These are phyloP conservation scores for Torymus aiolomorphi DNA, from an alignment of 2,888 invertebrate species.

Conservation along the genomic window DNA sequence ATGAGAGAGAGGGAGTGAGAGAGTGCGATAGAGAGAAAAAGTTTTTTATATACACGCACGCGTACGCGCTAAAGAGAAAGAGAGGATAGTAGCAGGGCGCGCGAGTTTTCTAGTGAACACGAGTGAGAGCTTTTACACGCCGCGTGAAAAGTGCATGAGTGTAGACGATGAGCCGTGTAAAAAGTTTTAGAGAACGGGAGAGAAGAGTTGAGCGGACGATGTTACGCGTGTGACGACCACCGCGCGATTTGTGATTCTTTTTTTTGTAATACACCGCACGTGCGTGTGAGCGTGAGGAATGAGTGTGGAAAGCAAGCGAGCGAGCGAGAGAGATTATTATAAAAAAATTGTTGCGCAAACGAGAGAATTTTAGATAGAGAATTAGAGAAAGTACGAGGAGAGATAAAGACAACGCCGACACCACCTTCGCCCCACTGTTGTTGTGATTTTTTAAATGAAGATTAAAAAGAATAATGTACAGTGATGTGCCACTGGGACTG, in stretches of 20 bases:
- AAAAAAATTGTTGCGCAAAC: background rate
- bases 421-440: constrained; percentile 74
- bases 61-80: background rate
- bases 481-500: constrained; percentile 75
- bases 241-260: constrained; percentile 1
- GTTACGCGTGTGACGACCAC: background rate
- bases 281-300: background rate
- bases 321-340: background rate
- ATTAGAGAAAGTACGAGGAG: background rate
- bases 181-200: background rate
- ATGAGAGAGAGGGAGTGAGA: constrained; percentile 40
- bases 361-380: constrained; percentile 15
- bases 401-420: constrained; percentile 60
- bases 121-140: background rate
- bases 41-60: constrained; percentile 1
- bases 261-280: constrained; percentile 35
- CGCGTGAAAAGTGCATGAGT: background rate
- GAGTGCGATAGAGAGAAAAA: constrained; percentile 31
- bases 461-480: constrained; percentile 65
- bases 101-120: constrained; percentile 1
- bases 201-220: constrained; percentile 5
- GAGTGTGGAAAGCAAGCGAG: background rate
- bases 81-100: background rate
- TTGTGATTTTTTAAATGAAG: constrained; percentile 69
- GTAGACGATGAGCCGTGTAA: background rate